A percentile compares a stretch with the other conserved stretches of the same genome.
Conservation (phyloP, 92 coral and sea anemone genomes). For the Zoanthus sociatus region DNA sequence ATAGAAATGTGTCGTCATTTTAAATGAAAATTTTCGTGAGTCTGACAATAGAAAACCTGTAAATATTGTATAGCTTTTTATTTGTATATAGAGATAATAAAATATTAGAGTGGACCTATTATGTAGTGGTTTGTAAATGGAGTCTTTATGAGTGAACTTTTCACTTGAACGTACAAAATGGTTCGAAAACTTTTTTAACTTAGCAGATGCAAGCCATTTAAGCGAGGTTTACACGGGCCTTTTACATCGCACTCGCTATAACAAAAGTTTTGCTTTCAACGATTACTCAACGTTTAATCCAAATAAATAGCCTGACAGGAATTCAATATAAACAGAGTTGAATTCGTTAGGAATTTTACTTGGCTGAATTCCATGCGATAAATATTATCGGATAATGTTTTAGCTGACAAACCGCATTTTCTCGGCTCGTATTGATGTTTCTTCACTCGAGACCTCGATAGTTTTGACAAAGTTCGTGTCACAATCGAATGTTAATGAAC, state of each 20-base stretch:
- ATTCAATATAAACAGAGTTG: background rate
- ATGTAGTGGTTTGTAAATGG: background rate
- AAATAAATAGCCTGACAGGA: slow-evolving; percentile 5
- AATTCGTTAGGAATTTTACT: background rate
- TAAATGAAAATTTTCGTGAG: background rate
- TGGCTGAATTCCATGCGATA: slow-evolving; percentile 8
- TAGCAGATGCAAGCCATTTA: background rate
- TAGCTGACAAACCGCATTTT: background rate
- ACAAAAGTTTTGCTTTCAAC: background rate
- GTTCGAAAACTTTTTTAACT: background rate
- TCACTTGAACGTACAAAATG: no score
- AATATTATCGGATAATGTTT: background rate
- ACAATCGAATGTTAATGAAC: no score
- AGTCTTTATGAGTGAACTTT: background rate
- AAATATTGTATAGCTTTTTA: background rate
- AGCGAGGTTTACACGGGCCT: background rate
- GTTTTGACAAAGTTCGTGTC: no score
- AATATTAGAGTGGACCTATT: background rate
- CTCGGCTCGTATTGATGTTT: background rate
- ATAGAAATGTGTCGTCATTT: background rate
- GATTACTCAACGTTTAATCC: background rate
- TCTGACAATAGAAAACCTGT: background rate
- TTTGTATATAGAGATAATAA: background rate
- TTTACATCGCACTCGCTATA: background rate
- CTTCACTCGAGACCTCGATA: background rate